Conservation (phyloP, 2,888 invertebrate species). For the Urechis unicinctus region DNA sequence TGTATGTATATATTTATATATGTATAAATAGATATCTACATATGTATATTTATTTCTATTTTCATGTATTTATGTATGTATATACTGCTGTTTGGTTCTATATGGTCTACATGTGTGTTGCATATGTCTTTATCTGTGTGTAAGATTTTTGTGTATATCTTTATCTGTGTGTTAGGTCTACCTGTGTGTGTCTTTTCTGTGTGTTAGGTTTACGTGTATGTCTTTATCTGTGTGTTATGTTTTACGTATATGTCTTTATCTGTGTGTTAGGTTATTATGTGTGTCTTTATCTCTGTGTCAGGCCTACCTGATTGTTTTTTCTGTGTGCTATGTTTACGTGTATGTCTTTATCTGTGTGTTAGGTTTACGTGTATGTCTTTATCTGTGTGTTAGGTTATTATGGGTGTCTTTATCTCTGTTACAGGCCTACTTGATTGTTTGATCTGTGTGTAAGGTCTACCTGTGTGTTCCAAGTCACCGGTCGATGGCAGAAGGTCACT, state of each 20-base stretch:
- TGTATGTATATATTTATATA: no score
- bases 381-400: neutral
- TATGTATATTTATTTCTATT: no score
- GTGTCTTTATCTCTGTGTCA: neutral
- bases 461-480: slow-evolving; percentile 72
- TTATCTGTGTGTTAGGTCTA: neutral
- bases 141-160: neutral
- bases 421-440: neutral
- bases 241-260: neutral
- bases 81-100: no score
- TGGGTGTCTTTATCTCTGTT: neutral
- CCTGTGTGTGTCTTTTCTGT: neutral
- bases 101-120: no score
- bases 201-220: neutral
- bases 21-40: no score
- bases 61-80: no score
- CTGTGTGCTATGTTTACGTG: neutral
- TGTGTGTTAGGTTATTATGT: neutral
- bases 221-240: neutral
- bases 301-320: neutral
- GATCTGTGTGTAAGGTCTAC: slow-evolving; percentile 57
- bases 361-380: neutral
- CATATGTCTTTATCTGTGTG: neutral
- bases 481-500: slow-evolving; percentile 80
- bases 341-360: neutral